phyloP scores from a whole-genome alignment of 1,140 invertebrate species.

The Odontomachus brunneus region DNA sequence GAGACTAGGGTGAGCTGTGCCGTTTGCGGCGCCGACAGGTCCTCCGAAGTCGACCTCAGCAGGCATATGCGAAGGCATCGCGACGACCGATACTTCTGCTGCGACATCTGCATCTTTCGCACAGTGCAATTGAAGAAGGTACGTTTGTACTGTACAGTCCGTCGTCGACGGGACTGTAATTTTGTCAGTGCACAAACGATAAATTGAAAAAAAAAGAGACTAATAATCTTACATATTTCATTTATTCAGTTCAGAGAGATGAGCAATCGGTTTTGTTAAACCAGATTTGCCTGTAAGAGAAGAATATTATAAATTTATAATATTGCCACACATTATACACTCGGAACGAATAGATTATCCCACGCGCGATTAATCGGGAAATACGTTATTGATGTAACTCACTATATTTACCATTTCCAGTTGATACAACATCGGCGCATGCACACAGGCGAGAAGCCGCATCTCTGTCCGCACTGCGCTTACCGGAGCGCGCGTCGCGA shows the following conservation, averaged over 20 bases:
- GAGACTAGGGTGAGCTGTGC: conserved; percentile 86
- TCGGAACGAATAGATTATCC: neutral
- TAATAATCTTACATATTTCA: no score
- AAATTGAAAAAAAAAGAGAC: no score
- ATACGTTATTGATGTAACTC: no score
- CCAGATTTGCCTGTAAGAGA: no score
- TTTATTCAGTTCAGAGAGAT: no score
- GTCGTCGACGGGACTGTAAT: neutral
- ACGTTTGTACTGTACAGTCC: conserved; percentile 31
- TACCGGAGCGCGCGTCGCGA: conserved; percentile 87
- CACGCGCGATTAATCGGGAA: neutral
- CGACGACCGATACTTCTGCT: conserved; percentile 86
- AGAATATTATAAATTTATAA: no score
- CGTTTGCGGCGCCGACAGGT: conserved; percentile 87
- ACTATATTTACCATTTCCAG: conserved; percentile 69
- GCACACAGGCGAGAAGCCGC: conserved; percentile 88
- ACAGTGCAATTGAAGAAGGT: conserved; percentile 87
- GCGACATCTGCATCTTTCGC: conserved; percentile 87
- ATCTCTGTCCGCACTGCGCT: conserved; percentile 86
- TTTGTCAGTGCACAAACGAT: no score
- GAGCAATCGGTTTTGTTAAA: no score
- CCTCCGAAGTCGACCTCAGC: conserved; percentile 85
- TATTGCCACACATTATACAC: no score
- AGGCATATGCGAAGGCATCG: conserved; percentile 87
- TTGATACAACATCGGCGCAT: conserved; percentile 86